Conservation (phyloP, 2,797 vertebrate species). For the Podargus strigoides region DNA sequence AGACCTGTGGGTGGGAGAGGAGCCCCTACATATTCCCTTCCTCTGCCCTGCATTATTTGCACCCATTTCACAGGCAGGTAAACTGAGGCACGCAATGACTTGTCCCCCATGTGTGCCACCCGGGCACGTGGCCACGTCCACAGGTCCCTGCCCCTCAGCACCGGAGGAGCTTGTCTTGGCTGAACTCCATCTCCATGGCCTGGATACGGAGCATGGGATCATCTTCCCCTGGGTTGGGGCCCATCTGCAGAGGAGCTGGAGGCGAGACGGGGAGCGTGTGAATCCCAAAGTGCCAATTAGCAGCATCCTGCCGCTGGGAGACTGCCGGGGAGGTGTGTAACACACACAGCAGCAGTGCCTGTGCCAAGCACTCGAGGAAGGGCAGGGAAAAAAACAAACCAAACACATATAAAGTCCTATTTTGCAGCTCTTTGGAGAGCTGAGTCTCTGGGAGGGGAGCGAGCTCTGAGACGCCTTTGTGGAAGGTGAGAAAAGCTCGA, state of each 20-base stretch:
- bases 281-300: not conserved
- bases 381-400: not conserved
- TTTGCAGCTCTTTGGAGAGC: not conserved
- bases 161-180: not conserved
- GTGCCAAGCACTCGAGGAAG: fast-evolving
- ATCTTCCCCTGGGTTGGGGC: fast-evolving
- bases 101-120: fast-evolving
- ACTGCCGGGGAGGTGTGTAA: not conserved
- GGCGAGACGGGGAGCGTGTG: fast-evolving
- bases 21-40: not conserved
- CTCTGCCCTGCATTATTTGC: not conserved
- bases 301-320: fast-evolving
- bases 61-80: not conserved
- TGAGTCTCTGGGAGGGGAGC: fast-evolving
- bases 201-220: fast-evolving
- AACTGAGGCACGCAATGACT: fast-evolving
- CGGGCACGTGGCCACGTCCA: fast-evolving
- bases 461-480: not conserved
- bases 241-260: not conserved
- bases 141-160: no score
- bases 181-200: fast-evolving
- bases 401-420: fast-evolving
- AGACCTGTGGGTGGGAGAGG: not conserved
- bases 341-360: not conserved
- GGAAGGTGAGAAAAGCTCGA: conserved; percentile 40